Conservation (phyloP, 2,888 invertebrate genomes). For the Hemicrepidius hirtus region DNA sequence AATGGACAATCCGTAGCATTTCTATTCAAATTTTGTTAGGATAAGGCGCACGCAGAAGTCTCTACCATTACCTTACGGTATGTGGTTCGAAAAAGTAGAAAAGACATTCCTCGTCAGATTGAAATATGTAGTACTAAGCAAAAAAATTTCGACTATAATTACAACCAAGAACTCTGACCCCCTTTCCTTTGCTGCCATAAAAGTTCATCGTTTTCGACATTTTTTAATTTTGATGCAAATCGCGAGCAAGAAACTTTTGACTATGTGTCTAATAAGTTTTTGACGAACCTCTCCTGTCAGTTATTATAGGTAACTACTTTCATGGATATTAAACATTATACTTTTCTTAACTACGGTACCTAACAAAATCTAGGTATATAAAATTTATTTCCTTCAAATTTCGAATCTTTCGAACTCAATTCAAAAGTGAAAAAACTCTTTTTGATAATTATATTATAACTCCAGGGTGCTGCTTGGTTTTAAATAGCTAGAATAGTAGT, state of each 20-base stretch:
- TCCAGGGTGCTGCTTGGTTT: too few species aligned
- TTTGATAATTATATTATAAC: too few species aligned
- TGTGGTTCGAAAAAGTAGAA: slow-evolving; percentile 6
- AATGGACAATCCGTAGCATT: slow-evolving; percentile 32
- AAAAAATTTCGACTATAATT: slow-evolving; percentile 22
- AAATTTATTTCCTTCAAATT: too few species aligned
- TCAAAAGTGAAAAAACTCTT: too few species aligned
- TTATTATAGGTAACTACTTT: too few species aligned
- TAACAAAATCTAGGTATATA: too few species aligned
- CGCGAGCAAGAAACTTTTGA: slow-evolving; percentile 7
- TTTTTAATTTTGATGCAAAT: slow-evolving; percentile 32
- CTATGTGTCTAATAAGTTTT: background rate
- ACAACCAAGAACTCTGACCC: slow-evolving; percentile 29
- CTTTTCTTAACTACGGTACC: too few species aligned
- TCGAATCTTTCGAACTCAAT: too few species aligned
- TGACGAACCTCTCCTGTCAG: background rate
- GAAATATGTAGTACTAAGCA: slow-evolving; percentile 17
- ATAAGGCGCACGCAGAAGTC: slow-evolving; percentile 7
- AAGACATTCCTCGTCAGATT: slow-evolving; percentile 28
- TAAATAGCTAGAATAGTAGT: too few species aligned
- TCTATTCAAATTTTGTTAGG: slow-evolving; percentile 19
- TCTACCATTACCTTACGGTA: background rate
- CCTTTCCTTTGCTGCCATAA: slow-evolving; percentile 31
- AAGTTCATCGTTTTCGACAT: slow-evolving; percentile 29
- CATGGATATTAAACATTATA: too few species aligned